Percentiles rank a stretch among this genome's conserved stretches.
Evolutionary conservation across 2,888 invertebrate genomes (phyloP).

Genomic region (Chirona hameri): DNA sequence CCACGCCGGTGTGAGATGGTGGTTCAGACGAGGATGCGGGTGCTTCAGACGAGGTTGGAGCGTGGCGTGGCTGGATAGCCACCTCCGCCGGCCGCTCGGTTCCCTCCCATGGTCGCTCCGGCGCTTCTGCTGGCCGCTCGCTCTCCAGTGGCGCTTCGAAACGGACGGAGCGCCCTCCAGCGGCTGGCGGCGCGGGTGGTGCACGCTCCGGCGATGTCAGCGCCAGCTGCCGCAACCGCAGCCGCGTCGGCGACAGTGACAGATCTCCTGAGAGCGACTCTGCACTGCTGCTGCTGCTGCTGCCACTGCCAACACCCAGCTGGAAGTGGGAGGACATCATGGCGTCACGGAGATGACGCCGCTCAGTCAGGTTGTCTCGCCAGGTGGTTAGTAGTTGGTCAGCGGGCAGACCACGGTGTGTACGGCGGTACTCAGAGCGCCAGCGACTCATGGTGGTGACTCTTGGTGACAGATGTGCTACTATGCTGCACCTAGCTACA

Average conservation of each 20-base stretch:
- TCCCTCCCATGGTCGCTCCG: too few species aligned
- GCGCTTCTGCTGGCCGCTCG: too few species aligned
- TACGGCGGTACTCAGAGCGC: neutral
- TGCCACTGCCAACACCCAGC: neutral
- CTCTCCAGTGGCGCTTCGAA: too few species aligned
- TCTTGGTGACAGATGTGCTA: too few species aligned
- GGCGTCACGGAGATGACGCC: neutral
- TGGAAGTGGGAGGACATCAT: constrained; percentile 5
- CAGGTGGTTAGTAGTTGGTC: neutral
- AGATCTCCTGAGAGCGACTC: neutral
- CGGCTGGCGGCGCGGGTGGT: neutral
- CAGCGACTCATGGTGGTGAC: neutral
- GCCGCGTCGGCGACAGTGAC: neutral
- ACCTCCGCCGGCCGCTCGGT: too few species aligned
- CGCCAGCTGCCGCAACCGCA: neutral
- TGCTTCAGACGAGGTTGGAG: too few species aligned
- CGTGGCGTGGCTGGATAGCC: too few species aligned
- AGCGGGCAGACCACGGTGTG: neutral
- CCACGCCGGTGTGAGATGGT: too few species aligned
- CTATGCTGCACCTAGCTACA: too few species aligned
- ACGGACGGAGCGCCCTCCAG: neutral
- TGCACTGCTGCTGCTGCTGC: neutral
- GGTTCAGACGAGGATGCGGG: too few species aligned
- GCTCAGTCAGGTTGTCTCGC: neutral
- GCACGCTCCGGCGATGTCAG: neutral